Base-by-base conservation (phyloP, 2,113 vertebrate species). In the Pomatorhinus ruficollis region DNA sequence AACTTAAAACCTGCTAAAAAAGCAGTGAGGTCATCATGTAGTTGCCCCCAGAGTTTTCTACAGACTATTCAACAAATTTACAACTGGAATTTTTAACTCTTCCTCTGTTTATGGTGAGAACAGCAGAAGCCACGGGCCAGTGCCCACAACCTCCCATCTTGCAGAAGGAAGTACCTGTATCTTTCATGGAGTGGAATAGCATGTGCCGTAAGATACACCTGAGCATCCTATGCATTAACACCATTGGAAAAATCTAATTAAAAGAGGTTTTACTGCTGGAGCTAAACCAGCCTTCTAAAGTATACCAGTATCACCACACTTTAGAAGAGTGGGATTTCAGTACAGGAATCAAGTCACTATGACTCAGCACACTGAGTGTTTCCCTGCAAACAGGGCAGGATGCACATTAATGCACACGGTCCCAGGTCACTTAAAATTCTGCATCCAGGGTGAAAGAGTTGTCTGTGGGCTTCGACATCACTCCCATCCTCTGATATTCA, bases 401-500 rank as follows among this genome's bases (percentile, higher is more conserved):
- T 14, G 39, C 14, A 72, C 37, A 57, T 39, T 53, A 68, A 64
- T 56, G 69, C 68, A 20, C 24, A 4, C 1, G 23, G 82, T n/a
- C 50, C 53, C 75, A 72, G 50, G 89, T 88, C 86, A 11, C 61
- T 98, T 96, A 99, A 93, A 99, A 99, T 90, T 99, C 99, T 0
- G 99, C 99, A 95, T 99, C 99, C 96, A 99, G 96, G 53, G 99
- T 99, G 94, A 99, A 99, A 35, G 98, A 97, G 96, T 99, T 99
- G 96, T 99, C 99, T 3, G 97, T 97, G 19, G 98, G 17, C 4
- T 98, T 98, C 0, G 99, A 98, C 99, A 99, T 99, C 25, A 99
- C 99, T 12, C 99, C 99, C 99, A 99, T 99, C 95, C 98, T 98
- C 98, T 99, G 99, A 95, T 99, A 99, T 96, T 99, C 99, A 61